Conservation (phyloP, 2,113 vertebrate genomes). For the Nyctibius bracteatus region DNA sequence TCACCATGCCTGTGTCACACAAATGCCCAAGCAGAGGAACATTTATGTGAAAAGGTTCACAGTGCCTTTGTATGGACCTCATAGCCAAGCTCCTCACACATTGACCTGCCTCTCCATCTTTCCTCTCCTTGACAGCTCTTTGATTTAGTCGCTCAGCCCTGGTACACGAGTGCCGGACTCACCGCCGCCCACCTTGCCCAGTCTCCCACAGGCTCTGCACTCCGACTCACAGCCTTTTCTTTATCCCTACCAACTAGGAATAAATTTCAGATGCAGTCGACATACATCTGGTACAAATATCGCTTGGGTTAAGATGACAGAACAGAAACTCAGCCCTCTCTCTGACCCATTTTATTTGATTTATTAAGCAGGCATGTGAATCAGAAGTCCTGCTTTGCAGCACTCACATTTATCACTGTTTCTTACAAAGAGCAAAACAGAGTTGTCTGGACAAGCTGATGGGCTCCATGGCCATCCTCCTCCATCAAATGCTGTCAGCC, state of each 20-base stretch:
- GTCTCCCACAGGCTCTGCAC: neutral
- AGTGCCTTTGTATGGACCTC: neutral
- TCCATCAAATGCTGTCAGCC: neutral
- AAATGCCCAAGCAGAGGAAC: neutral
- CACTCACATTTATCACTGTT: neutral
- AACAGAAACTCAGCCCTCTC: neutral
- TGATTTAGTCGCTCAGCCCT: neutral
- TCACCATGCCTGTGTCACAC: neutral
- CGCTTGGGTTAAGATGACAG: neutral
- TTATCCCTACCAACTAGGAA: neutral
- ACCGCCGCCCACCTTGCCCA: neutral
- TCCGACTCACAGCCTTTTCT: neutral
- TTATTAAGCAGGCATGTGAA: neutral
- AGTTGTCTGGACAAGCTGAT: rapidly evolving
- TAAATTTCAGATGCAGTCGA: neutral
- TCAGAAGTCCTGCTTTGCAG: neutral
- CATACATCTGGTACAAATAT: neutral
- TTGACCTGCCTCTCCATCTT: neutral
- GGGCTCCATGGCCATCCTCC: neutral
- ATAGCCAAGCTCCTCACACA: neutral
- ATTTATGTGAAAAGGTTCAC: neutral
- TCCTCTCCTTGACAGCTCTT: neutral
- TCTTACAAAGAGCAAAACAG: neutral
- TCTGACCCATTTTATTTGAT: neutral
- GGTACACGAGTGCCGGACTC: rapidly evolving